Evolutionary conservation across 2,888 invertebrate species (phyloP).

Genomic region (Acronicta aceris): DNA sequence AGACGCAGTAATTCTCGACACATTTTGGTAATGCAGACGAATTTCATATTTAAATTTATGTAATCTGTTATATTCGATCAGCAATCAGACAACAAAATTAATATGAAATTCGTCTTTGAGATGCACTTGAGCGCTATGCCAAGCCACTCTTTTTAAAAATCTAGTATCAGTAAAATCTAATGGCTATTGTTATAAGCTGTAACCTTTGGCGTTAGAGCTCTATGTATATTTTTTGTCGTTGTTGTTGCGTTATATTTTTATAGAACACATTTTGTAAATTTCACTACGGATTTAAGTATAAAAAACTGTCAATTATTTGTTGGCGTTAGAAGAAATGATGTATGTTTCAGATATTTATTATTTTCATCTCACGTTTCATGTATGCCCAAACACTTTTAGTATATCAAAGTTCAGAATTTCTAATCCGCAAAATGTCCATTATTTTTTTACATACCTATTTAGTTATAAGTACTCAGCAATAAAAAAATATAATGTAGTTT

Average conservation of each 20-base stretch:
- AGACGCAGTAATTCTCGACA: slow-evolving; percentile 39
- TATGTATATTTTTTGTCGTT: slow-evolving; percentile 17
- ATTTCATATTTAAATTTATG: slow-evolving; percentile 42
- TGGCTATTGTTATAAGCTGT: slow-evolving; percentile 51
- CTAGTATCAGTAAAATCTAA: slow-evolving; percentile 52
- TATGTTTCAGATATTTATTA: too few species aligned
- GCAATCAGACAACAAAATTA: slow-evolving; percentile 3
- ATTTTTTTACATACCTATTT: too few species aligned
- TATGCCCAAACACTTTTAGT: too few species aligned
- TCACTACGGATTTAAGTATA: too few species aligned
- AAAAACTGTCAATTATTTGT: too few species aligned
- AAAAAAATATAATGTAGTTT: too few species aligned
- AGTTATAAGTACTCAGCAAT: too few species aligned
- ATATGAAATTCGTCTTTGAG: slow-evolving; percentile 49
- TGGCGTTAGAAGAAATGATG: too few species aligned
- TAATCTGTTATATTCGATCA: too few species aligned
- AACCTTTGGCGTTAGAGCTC: slow-evolving; percentile 47
- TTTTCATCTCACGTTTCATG: too few species aligned
- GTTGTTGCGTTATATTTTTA: slow-evolving; percentile 9
- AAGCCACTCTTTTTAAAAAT: slow-evolving; percentile 61
- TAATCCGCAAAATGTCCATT: too few species aligned
- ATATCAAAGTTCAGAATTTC: too few species aligned
- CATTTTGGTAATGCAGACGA: slow-evolving; percentile 44
- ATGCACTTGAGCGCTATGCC: slow-evolving; percentile 64
- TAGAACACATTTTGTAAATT: slow-evolving; percentile 20